phyloP scores from a whole-genome alignment of 2,888 invertebrate genomes.

The Euspilapteryx auroguttella region DNA sequence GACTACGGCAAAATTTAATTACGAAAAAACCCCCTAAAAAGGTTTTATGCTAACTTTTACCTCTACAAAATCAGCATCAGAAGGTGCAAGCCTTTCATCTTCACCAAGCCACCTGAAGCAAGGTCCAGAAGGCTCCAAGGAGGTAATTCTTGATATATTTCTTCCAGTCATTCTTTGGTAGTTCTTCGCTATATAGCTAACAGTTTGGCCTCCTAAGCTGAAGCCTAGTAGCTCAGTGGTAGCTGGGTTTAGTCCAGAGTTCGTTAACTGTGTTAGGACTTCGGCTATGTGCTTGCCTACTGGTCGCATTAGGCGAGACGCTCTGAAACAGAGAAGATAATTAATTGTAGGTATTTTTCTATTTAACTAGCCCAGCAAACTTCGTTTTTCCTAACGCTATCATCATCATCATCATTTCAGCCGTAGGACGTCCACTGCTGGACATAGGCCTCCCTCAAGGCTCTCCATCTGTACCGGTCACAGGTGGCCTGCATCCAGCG shows the following conservation, averaged over 20 bases:
- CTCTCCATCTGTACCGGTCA: too few relatives aligned
- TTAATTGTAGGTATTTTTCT: not conserved
- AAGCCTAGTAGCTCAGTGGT: conserved; percentile 11
- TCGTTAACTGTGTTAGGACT: conserved; percentile 11
- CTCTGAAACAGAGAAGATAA: conserved; percentile 7
- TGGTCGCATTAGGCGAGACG: conserved; percentile 10
- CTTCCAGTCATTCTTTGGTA: conserved; percentile 11
- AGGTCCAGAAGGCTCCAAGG: conserved; percentile 13
- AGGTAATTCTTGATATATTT: conserved; percentile 10
- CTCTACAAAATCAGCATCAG: conserved; percentile 14
- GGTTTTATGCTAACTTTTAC: too few relatives aligned
- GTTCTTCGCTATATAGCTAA: conserved; percentile 13
- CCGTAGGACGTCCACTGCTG: too few relatives aligned
- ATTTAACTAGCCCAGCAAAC: not conserved
- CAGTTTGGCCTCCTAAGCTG: conserved; percentile 13
- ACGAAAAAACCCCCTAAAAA: too few relatives aligned
- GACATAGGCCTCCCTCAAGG: too few relatives aligned
- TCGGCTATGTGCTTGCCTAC: conserved; percentile 11
- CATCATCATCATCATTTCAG: too few relatives aligned
- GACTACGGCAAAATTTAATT: too few relatives aligned
- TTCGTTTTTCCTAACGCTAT: too few relatives aligned
- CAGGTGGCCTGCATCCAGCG: too few relatives aligned
- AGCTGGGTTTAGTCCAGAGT: conserved; percentile 10
- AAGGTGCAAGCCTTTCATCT: conserved; percentile 10
- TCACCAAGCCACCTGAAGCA: conserved; percentile 12